These are phyloP conservation scores for Eclectus roratus DNA, from an alignment of 2,113 vertebrate species.

Conservation along the genomic window DNA sequence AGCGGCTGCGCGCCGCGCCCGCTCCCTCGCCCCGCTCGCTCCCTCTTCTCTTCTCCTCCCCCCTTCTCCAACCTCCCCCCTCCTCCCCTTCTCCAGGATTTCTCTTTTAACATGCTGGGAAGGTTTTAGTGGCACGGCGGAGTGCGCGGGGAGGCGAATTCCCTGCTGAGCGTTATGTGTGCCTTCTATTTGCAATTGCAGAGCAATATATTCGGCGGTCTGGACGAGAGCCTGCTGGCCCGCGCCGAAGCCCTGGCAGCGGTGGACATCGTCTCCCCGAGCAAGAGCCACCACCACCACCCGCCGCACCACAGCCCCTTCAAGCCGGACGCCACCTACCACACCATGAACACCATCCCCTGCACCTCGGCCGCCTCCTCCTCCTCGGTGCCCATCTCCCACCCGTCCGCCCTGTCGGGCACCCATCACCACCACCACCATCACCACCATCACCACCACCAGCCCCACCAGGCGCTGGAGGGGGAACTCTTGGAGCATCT, in stretches of 20 bases:
- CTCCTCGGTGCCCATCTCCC: slow-evolving; percentile 93
- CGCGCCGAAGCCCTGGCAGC: slow-evolving; percentile 99
- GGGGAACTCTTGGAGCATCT: slow-evolving; percentile 98
- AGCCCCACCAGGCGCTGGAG: slow-evolving; percentile 94
- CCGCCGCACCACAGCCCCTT: slow-evolving; percentile 97
- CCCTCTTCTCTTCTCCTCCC: slow-evolving; percentile 5
- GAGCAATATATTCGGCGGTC: slow-evolving; percentile 99
- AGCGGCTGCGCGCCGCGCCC: background rate
- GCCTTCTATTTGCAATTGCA: slow-evolving; percentile 99
- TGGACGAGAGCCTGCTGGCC: slow-evolving; percentile 99
- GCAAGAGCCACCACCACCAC: slow-evolving; percentile 95
- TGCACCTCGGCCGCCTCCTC: slow-evolving; percentile 95
- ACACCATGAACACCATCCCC: slow-evolving; percentile 98
- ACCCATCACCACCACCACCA: slow-evolving; percentile 90
- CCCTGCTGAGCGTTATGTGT: slow-evolving; percentile 93
- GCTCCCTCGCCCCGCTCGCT: slow-evolving; percentile 11
- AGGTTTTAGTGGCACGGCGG: slow-evolving; percentile 60
- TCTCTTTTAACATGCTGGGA: slow-evolving; percentile 75
- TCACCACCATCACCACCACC: slow-evolving; percentile 94
- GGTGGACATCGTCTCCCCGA: slow-evolving; percentile 98
- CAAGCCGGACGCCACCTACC: slow-evolving; percentile 99
- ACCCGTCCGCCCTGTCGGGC: slow-evolving; percentile 87
- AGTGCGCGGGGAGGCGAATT: slow-evolving; percentile 61
- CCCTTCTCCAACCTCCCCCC: background rate
- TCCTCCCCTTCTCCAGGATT: slow-evolving; percentile 66